Evolutionary conservation across 1,140 invertebrate species (phyloP).

Genomic region (Drosophila takahashii): DNA sequence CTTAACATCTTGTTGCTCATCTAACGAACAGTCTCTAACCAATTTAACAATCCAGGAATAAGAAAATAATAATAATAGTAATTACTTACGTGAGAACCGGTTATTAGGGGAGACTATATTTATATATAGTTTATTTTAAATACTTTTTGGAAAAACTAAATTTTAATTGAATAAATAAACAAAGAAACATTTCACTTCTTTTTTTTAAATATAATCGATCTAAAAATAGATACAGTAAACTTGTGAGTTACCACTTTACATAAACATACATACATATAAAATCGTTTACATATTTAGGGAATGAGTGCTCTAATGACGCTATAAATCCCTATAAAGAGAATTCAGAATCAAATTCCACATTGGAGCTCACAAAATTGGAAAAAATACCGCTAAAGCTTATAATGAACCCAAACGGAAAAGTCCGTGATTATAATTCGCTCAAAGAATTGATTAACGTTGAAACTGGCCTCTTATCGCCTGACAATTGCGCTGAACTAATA

Average conservation of each 20-base stretch:
- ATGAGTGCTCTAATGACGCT: constrained; percentile 42
- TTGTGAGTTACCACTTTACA: background rate
- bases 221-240: background rate
- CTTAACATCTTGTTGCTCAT: too few species aligned
- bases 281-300: constrained; percentile 41
- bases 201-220: background rate
- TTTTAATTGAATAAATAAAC: background rate
- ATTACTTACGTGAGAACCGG: background rate
- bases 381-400: constrained; percentile 90
- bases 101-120: background rate
- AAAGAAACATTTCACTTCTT: background rate
- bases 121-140: too few species aligned
- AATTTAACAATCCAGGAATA: too few species aligned
- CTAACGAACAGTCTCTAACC: too few species aligned
- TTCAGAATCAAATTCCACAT: constrained; percentile 25
- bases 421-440: constrained; percentile 88
- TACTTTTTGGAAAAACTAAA: too few species aligned
- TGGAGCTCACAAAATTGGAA: constrained; percentile 80
- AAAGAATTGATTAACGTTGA: constrained; percentile 88
- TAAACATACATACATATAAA: background rate
- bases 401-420: constrained; percentile 92
- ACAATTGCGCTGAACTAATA: constrained; percentile 90
- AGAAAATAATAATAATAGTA: too few species aligned
- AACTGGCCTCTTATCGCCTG: constrained; percentile 88
- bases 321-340: constrained; percentile 51